Percentiles rank a stretch among this genome's conserved stretches.
phyloP scores from a whole-genome alignment of 2,888 invertebrate species.

The Harpalus rufipes region DNA sequence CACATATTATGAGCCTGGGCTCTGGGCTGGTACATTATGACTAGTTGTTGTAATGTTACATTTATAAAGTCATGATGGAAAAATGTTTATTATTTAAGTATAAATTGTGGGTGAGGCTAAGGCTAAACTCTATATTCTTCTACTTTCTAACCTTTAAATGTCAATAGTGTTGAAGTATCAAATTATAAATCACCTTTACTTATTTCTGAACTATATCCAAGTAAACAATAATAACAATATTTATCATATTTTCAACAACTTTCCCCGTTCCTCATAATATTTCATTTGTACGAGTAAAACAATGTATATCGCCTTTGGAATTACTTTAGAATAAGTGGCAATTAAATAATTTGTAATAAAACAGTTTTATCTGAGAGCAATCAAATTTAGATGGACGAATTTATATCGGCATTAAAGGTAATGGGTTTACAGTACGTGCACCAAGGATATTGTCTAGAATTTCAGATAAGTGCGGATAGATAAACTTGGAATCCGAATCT shows the following conservation, averaged over 20 bases:
- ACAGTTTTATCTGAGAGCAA: conserved; percentile 42
- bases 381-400: conserved; percentile 58
- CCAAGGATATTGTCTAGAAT: conserved; percentile 24
- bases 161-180: background rate
- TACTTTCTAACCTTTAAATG: too few species aligned
- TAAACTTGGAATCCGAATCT: background rate
- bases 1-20: too few species aligned
- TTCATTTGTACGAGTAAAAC: background rate
- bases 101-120: too few species aligned
- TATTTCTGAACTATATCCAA: conserved; percentile 1
- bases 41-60: too few species aligned
- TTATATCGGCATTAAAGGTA: conserved; percentile 58
- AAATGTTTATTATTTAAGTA: too few species aligned
- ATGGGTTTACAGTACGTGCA: conserved; percentile 27
- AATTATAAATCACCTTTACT: conserved; percentile 5
- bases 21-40: too few species aligned
- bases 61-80: too few species aligned
- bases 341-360: conserved; percentile 62
- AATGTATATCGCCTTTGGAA: background rate
- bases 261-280: too few species aligned
- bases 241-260: too few species aligned
- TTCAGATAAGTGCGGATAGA: conserved; percentile 22
- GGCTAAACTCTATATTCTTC: too few species aligned
- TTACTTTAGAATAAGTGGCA: conserved; percentile 23
- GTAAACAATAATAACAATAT: too few species aligned